phyloP scores from a whole-genome alignment of 53 echinoderm and acorn worm genomes.

The Stichopus horrens region DNA sequence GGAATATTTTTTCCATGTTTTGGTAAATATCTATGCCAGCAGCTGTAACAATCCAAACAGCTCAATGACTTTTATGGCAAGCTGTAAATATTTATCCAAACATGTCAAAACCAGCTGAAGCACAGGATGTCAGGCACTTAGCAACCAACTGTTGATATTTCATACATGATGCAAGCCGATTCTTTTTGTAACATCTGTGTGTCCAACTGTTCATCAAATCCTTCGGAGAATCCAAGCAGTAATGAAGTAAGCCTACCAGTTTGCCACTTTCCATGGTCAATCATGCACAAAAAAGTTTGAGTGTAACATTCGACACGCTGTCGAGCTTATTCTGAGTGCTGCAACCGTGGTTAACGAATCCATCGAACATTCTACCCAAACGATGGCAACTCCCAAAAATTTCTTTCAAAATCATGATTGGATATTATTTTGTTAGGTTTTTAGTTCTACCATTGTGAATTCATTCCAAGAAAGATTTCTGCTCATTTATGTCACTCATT shows the following conservation, averaged over 20 bases:
- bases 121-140: neutral
- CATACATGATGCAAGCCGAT: neutral
- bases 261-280: conserved; percentile 22
- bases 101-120: conserved; percentile 7
- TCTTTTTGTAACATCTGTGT: conserved; percentile 6
- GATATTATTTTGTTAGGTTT: no score
- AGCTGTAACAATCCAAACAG: no score
- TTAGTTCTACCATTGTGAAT: no score
- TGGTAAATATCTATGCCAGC: no score
- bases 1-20: no score
- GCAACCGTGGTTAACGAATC: neutral
- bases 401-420: no score
- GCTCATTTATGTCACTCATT: no score
- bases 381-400: no score
- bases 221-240: neutral
- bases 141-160: conserved; percentile 37
- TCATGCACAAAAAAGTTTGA: neutral
- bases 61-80: neutral
- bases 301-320: neutral
- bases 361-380: neutral
- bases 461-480: no score
- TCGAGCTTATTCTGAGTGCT: neutral
- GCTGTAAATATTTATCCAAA: conserved; percentile 33
- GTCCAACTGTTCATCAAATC: neutral
- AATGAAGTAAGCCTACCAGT: neutral